Conservation (phyloP, 2,888 invertebrate species). For the Chalcosyrphus nemorum region DNA sequence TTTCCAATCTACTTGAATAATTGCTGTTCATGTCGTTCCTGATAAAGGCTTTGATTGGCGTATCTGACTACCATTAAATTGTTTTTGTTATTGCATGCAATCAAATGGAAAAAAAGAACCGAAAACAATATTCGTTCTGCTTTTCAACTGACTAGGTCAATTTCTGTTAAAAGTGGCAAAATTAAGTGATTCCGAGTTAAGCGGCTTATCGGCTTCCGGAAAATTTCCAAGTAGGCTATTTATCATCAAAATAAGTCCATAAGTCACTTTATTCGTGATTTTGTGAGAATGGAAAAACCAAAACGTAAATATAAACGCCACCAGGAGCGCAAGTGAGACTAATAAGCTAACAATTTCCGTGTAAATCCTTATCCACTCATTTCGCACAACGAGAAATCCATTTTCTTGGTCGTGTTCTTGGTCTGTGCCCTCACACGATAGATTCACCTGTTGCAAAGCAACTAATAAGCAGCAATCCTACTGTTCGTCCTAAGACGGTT, state of each 20-base stretch:
- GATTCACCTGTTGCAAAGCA: constrained; percentile 57
- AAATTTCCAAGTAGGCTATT: background rate
- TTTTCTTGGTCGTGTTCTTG: constrained; percentile 13
- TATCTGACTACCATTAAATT: too few species aligned
- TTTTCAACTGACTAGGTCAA: background rate
- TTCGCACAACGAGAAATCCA: constrained; percentile 46
- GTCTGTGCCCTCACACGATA: constrained; percentile 42
- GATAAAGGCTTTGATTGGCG: too few species aligned
- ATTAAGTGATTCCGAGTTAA: background rate
- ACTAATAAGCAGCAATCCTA: constrained; percentile 40
- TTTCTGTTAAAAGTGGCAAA: background rate
- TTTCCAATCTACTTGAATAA: too few species aligned
- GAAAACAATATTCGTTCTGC: background rate
- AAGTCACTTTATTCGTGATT: constrained; percentile 39
- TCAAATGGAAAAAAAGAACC: background rate
- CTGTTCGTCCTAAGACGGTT: background rate
- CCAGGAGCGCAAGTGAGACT: constrained; percentile 41
- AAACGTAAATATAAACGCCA: constrained; percentile 17
- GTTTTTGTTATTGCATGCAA: background rate
- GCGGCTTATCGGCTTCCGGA: constrained; percentile 24
- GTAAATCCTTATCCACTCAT: constrained; percentile 52
- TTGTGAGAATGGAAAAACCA: constrained; percentile 1
- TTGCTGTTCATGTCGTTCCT: too few species aligned
- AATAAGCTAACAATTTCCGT: constrained; percentile 52
- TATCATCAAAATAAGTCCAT: constrained; percentile 34